Percentiles rank a stretch among this genome's conserved stretches.
These are phyloP conservation scores for Pipra filicauda DNA, from an alignment of 2,113 vertebrate species.

Conservation along the genomic window DNA sequence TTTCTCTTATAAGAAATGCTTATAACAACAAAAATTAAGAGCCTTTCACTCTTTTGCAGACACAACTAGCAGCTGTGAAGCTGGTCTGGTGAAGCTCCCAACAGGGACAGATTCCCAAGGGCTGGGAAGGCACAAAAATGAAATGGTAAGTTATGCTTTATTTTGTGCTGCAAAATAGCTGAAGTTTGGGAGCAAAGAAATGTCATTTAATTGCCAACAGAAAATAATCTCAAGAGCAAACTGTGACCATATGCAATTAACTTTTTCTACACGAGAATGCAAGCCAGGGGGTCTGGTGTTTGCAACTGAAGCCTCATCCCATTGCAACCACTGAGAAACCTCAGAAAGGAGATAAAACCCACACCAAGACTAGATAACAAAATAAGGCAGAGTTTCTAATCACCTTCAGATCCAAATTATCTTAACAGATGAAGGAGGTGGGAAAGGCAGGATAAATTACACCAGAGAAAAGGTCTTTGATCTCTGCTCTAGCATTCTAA, in stretches of 20 bases:
- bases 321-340: not conserved
- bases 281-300: not conserved
- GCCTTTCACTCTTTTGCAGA: not conserved
- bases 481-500: not conserved
- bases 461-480: not conserved
- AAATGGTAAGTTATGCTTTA: not conserved
- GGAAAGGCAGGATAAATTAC: not conserved
- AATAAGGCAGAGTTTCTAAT: not conserved
- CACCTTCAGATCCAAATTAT: not conserved
- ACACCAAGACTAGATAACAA: not conserved
- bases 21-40: not conserved
- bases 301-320: not conserved
- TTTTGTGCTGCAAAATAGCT: not conserved
- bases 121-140: conserved; percentile 21
- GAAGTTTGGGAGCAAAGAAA: not conserved
- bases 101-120: not conserved
- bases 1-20: not conserved
- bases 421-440: not conserved
- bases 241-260: accelerated
- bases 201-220: not conserved
- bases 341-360: not conserved
- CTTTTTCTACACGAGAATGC: not conserved
- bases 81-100: not conserved
- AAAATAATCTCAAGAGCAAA: not conserved
- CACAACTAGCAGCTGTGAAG: not conserved